phyloP scores from a whole-genome alignment of 2,797 vertebrate species.

The Lepilemur septentrionalis region DNA sequence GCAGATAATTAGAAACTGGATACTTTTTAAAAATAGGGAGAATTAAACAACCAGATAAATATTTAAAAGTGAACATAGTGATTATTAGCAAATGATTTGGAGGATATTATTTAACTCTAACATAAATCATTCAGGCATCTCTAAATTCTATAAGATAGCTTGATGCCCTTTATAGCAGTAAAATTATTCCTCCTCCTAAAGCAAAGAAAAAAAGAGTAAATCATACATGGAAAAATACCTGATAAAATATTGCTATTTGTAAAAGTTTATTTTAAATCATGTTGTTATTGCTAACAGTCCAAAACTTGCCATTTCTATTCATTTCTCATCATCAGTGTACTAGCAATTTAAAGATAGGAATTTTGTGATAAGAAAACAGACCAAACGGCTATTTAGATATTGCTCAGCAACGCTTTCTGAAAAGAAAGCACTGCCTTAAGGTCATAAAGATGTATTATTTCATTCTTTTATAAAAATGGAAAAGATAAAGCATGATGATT shows the following conservation, averaged over 20 bases:
- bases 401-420: background rate
- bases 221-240: background rate
- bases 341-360: slow-evolving; percentile 1
- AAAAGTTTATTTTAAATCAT: slow-evolving; percentile 29
- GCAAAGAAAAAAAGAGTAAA: slow-evolving; percentile 20
- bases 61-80: slow-evolving; percentile 40
- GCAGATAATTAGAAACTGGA: slow-evolving; percentile 55
- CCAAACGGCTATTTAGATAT: background rate
- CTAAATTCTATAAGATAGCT: slow-evolving; percentile 50
- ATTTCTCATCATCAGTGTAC: slow-evolving; percentile 32
- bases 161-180: background rate
- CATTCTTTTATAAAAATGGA: slow-evolving; percentile 28
- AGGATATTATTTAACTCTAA: slow-evolving; percentile 67
- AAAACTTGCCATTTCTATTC: slow-evolving; percentile 7
- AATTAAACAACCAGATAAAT: slow-evolving; percentile 60
- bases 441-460: background rate
- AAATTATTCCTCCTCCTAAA: slow-evolving; percentile 38
- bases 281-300: slow-evolving; percentile 13
- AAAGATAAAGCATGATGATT: too few species aligned
- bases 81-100: slow-evolving; percentile 72
- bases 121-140: slow-evolving; percentile 59
- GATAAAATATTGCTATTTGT: slow-evolving; percentile 17
- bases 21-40: slow-evolving; percentile 52
- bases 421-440: slow-evolving; percentile 18
- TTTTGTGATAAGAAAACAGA: background rate